Conservation (phyloP, 2,888 invertebrate species). For the Patella depressa region DNA sequence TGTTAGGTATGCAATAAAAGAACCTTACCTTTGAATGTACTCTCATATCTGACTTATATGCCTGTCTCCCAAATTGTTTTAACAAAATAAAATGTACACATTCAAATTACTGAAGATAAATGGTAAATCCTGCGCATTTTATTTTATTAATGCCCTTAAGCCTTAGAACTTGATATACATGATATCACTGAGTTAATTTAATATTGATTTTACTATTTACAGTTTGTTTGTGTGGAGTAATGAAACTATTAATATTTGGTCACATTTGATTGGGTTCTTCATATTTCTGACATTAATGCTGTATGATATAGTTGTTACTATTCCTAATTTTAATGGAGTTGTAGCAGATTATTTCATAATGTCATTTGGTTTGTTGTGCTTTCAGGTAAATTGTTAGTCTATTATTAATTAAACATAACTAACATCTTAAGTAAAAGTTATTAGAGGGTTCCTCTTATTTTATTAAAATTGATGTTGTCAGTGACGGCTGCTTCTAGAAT, state of each 20-base stretch:
- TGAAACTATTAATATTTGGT: slow-evolving; percentile 98
- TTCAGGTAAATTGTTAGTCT: slow-evolving; percentile 79
- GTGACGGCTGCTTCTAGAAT: too few species aligned
- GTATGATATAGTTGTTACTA: slow-evolving; percentile 79
- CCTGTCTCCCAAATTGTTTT: too few species aligned
- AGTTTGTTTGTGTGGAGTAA: slow-evolving; percentile 97
- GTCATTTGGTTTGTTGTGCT: slow-evolving; percentile 86
- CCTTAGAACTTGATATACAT: not conserved
- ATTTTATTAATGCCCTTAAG: too few species aligned
- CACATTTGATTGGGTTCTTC: slow-evolving; percentile 79
- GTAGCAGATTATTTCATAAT: slow-evolving; percentile 88
- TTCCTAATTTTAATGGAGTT: slow-evolving; percentile 81
- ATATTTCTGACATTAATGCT: slow-evolving; percentile 86
- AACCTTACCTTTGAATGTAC: too few species aligned
- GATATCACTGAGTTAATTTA: not conserved
- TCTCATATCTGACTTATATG: too few species aligned
- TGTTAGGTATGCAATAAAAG: too few species aligned
- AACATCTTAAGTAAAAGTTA: not conserved
- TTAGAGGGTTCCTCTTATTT: too few species aligned
- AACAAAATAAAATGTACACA: too few species aligned
- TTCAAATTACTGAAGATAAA: too few species aligned
- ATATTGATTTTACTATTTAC: slow-evolving; percentile 65
- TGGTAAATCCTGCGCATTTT: too few species aligned
- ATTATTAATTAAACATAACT: not conserved
- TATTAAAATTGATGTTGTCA: too few species aligned